Conservation (phyloP, 1,140 invertebrate genomes). For the Antheraea mylitta region DNA sequence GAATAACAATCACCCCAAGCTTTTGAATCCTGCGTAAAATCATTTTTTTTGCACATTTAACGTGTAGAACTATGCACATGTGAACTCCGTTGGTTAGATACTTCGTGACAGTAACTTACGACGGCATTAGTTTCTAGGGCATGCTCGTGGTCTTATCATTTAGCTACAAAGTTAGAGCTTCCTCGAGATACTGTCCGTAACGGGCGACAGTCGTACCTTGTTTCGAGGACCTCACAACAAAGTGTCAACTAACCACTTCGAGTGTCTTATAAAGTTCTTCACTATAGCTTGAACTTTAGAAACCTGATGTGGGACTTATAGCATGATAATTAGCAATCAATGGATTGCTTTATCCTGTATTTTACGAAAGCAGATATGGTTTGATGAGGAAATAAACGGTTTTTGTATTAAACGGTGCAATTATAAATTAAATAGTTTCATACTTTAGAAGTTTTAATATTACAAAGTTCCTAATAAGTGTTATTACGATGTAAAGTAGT, state of each 20-base stretch:
- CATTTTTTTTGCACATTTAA: background rate
- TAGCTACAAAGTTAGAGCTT: conserved; percentile 48
- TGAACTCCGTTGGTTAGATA: background rate
- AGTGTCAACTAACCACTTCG: conserved; percentile 47
- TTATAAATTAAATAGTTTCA: background rate
- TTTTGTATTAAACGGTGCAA: background rate
- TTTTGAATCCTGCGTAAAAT: too few relatives aligned
- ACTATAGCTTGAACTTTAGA: conserved; percentile 28
- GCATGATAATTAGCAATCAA: conserved; percentile 20
- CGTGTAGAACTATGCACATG: background rate
- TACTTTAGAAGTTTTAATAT: background rate
- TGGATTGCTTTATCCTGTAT: too few relatives aligned
- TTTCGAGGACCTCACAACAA: conserved; percentile 40
- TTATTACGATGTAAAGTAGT: background rate
- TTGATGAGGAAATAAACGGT: background rate
- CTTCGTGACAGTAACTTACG: background rate
- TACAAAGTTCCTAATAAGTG: background rate
- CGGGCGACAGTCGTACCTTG: conserved; percentile 44
- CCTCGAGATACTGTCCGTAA: conserved; percentile 47
- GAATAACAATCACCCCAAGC: too few relatives aligned
- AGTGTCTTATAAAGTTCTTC: too few relatives aligned
- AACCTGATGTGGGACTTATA: conserved; percentile 41
- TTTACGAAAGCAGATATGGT: background rate
- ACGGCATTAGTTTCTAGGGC: conserved; percentile 14
- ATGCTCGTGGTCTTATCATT: conserved; percentile 53